These are phyloP conservation scores for Calosoma granatense DNA, from an alignment of 1,140 invertebrate genomes.

Conservation along the genomic window DNA sequence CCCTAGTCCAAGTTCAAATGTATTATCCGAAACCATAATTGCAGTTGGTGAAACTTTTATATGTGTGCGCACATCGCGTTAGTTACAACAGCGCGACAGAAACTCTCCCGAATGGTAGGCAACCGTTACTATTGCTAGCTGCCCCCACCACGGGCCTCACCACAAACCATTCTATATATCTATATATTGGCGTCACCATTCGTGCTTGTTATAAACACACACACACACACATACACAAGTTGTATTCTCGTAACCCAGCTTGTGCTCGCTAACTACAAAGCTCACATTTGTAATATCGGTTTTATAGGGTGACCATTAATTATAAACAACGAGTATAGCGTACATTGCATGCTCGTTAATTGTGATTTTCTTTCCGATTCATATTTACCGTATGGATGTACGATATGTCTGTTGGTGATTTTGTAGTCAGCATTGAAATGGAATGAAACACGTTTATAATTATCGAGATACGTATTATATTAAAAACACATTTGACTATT, in stretches of 20 bases:
- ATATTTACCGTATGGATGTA: not conserved
- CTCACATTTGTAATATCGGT: not conserved
- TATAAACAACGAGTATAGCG: not conserved
- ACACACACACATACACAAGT: not conserved
- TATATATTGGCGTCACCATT: not conserved
- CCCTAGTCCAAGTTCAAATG: slow-evolving; percentile 5
- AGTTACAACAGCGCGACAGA: not conserved
- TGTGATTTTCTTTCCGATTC: not conserved
- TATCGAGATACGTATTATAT: too few relatives aligned
- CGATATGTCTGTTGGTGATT: too few relatives aligned
- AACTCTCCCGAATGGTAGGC: too few relatives aligned
- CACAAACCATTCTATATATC: not conserved
- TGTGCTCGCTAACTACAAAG: not conserved
- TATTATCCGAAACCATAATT: slow-evolving; percentile 8
- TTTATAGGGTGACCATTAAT: slow-evolving; percentile 6
- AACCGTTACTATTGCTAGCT: not conserved
- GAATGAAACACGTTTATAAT: too few relatives aligned
- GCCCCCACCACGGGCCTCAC: not conserved
- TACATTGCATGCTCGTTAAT: not conserved
- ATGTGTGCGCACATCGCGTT: not conserved
- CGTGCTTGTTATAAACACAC: not conserved
- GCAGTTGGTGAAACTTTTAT: slow-evolving; percentile 3
- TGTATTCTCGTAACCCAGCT: not conserved
- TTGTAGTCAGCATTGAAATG: too few relatives aligned
- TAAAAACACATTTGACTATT: too few relatives aligned